Evolutionary conservation across 2,113 vertebrate genomes (phyloP), one percentile per base, ranked within the genome.

Genomic region (Python bivittatus): DNA sequence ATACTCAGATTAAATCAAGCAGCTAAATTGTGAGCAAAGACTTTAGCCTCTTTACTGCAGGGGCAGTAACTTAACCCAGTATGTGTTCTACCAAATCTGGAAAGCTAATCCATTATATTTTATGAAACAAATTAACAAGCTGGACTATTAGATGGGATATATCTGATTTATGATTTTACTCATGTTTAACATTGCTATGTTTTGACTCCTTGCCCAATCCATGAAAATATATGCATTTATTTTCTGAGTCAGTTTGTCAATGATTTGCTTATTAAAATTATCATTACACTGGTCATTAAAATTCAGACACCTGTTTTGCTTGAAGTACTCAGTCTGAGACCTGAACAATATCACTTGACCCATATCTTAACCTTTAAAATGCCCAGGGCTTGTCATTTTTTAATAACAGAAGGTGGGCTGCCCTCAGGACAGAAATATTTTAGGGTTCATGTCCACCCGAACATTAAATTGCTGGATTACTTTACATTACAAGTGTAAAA

Each of bases 101-200:
- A 89, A 48, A 89, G 56, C 48, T 38, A 79, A 84, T 84, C 89
- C 87, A 89, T 89, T 92, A 92, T 33, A 58, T 88, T 88, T 79
- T 88, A 61, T 92, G 88, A 53, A 92, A 88, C 53, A 88, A 88
- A 88, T 92, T 88, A 61, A 72, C 60, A 89, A 84, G 7, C 12
- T 88, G 53, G 23, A 57, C 29, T 84, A 25, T 60, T 38, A 13
- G 48, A 42, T 72, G 15, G 68, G 61, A 68, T 87, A 72, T 89
- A 23, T 54, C 56, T 53, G 42, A 25, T 52, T 92, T 60, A 88
- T 61, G 22, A 52, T 83, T 92, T 84, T 52, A 89, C 33, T 60
- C 22, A 92, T 84, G 23, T 61, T 92, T 83, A 84, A 92, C 27
- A 92, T 53, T 33, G 23, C 17, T 83, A 33, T 9, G 38, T 60